Percentiles rank a stretch among this genome's conserved stretches.
phyloP scores from a whole-genome alignment of 23 tunicate genomes.

The Halocynthia aurantium region DNA sequence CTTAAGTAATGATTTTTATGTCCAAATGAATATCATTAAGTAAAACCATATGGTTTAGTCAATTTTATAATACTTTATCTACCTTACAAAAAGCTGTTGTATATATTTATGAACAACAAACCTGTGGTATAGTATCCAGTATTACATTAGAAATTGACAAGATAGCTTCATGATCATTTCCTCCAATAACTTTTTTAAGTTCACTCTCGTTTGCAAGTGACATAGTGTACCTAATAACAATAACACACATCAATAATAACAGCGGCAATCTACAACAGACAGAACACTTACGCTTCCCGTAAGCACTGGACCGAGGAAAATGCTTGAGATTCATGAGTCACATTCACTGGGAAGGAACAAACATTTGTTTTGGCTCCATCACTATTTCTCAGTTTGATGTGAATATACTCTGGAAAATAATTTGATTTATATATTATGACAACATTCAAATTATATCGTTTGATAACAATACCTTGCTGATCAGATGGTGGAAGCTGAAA shows the following conservation, averaged over 20 bases:
- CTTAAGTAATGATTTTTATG: too few species aligned
- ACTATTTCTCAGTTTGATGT: constrained; percentile 41
- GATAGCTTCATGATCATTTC: constrained; percentile 40
- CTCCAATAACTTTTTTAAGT: constrained; percentile 27
- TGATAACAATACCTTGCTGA: background rate
- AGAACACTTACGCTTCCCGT: constrained; percentile 37
- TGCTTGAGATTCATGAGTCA: background rate
- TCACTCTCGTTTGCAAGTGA: constrained; percentile 4
- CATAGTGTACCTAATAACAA: constrained; percentile 15
- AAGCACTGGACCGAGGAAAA: constrained; percentile 15
- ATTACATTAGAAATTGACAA: constrained; percentile 34
- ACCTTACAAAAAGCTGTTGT: too few species aligned
- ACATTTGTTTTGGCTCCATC: constrained; percentile 51
- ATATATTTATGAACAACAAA: background rate
- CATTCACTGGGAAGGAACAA: constrained; percentile 51
- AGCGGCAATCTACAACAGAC: background rate
- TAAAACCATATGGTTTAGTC: too few species aligned
- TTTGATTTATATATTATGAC: background rate
- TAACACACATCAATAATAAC: constrained; percentile 11
- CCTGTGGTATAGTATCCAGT: constrained; percentile 41
- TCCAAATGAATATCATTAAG: too few species aligned
- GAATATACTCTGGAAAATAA: constrained; percentile 30
- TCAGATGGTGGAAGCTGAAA: constrained; percentile 48
- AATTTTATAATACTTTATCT: too few species aligned
- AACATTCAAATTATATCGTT: background rate